Evolutionary conservation across 2,797 vertebrate genomes (phyloP), one percentile per base, ranked within the genome.

Genomic region (Paratrypauchen microcephalus): DNA sequence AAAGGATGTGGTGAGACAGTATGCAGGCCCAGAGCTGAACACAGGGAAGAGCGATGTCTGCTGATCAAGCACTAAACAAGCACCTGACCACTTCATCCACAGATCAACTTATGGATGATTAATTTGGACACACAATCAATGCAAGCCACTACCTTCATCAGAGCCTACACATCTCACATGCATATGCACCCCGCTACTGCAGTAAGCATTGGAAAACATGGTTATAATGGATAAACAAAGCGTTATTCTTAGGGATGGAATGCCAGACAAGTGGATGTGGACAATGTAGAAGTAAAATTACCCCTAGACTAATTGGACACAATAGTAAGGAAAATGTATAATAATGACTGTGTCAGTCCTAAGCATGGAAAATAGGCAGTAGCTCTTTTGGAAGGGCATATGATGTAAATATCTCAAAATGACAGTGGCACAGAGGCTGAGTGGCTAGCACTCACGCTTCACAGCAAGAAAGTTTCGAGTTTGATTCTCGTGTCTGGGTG

Each of bases 51-150:
- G 56, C 73, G 78, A 87, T 83, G 55, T 74, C 70, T 85, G 84
- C 75, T 81, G 80, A 87, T 85, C 73, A 56, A 62, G 76, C 82
- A 79, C 69, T 65, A 72, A 69, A 74, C 71, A 12, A 39, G 73
- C 78, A 71, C 72, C 76, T 86, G 81, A 83, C 84, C 76, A 84
- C 82, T 85, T 76, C 74, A 78, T 81, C 19, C 75, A 72, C 75
- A 78, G 80, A 87, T 85, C 77, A 85, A 78, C 71, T 85, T 84
- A 87, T 85, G 72, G 80, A 66, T 85, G 77, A 91, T 88, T 86
- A 61, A 88, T 87, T 84, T 75, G 70, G 78, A 86, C 77, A 19
- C 69, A n/a, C 65, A 79, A 86, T 88, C 84, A 72, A 81, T 84
- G 52, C 9, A 1, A n/a, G 30, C 57, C 21, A 68, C 36, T 70